Evolutionary conservation across 2,113 vertebrate species (phyloP), one percentile per base, ranked within the genome.

Genomic region (Sturnus vulgaris): DNA sequence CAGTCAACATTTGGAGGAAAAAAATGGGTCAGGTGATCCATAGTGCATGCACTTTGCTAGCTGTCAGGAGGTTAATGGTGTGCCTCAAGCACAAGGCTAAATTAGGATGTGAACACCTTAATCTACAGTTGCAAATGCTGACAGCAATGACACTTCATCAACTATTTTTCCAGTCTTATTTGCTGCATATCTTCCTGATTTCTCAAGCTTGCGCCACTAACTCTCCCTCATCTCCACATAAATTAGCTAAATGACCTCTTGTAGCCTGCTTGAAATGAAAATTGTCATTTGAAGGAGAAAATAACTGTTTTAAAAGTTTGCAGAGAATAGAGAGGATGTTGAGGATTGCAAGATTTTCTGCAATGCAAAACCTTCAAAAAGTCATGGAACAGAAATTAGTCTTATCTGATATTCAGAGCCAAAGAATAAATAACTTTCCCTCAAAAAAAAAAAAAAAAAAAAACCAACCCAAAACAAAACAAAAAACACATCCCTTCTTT

Each of bases 221-320:
- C 71, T 55, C 73, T 79, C 77, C 31, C 33, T 75, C 86, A 85
- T 89, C 79, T 92, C 76, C 96, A 92, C 75, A 96, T 92, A 93
- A 96, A 96, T 95, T 96, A 97, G 86, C 68, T 92, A 96, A 97
- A 96, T 94, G 79, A 95, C 69, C 61, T 90, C 69, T 95, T 61
- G 49, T 66, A 91, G 80, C 66, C 64, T 84, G 93, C 89, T 95
- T 73, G 91, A 97, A 95, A 89, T 95, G 64, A 90, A 88, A 96
- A 81, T 65, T 92, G 60, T 59, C 82, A 90, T 91, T 53, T 78
- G 88, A 87, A 91, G 84, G 88, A 91, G 65, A 92, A 96, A 94
- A 96, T 80, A 95, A 19, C 49, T 94, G 83, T 60, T 92, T 70
- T 88, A 77, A 94, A 86, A 75, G 31, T 87, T 93, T 64, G 71